phyloP scores from a whole-genome alignment of 2,113 vertebrate species.

The Otus sunia region DNA sequence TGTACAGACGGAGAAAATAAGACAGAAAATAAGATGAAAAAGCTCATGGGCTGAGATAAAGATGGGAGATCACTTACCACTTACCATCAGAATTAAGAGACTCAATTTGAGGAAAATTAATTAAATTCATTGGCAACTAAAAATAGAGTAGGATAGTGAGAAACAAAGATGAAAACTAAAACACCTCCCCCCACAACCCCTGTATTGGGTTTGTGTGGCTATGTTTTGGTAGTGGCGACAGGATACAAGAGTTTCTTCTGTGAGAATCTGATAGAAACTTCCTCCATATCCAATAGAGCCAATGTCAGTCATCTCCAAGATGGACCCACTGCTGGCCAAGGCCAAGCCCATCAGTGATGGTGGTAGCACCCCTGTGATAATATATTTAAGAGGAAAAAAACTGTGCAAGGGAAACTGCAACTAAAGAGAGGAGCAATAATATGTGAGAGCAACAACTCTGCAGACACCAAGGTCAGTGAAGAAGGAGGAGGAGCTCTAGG shows the following conservation, averaged over 20 bases:
- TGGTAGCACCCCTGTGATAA: background rate
- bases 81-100: background rate
- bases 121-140: background rate
- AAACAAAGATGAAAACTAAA: background rate
- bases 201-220: background rate
- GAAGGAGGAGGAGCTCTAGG: background rate
- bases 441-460: too few relatives aligned
- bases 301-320: background rate
- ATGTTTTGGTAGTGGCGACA: background rate
- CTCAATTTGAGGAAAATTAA: background rate
- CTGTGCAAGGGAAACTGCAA: background rate
- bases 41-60: background rate
- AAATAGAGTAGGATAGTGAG: background rate
- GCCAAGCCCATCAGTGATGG: background rate
- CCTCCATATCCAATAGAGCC: background rate
- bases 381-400: background rate
- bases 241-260: background rate
- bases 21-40: background rate
- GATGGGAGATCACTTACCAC: background rate
- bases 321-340: background rate
- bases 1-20: background rate
- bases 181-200: fast-evolving
- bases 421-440: background rate
- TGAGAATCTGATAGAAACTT: background rate
- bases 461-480: background rate